A percentile compares a stretch with the other conserved stretches of the same genome.
phyloP scores from a whole-genome alignment of 2,113 vertebrate genomes.

The Cyrtonyx montezumae region DNA sequence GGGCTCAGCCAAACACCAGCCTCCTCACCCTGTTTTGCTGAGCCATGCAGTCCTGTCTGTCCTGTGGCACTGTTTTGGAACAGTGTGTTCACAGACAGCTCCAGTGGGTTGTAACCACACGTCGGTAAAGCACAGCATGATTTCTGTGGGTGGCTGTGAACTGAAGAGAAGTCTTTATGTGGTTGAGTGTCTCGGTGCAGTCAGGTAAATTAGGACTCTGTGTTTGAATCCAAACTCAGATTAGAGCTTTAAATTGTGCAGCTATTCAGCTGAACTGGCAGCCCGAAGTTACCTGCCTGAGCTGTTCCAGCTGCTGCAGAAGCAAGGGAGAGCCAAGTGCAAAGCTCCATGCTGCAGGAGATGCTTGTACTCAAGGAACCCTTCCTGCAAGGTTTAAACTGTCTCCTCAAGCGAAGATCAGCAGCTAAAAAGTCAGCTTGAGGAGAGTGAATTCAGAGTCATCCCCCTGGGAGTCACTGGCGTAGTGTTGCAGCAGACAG shows the following conservation, averaged over 20 bases:
- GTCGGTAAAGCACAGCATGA: accelerated
- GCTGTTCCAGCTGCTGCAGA: neutral
- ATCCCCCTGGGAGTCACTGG: accelerated
- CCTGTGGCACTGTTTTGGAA: neutral
- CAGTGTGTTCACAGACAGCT: neutral
- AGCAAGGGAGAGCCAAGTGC: neutral
- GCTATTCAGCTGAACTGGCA: neutral
- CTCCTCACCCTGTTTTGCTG: neutral
- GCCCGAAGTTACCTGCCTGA: neutral
- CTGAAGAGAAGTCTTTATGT: neutral
- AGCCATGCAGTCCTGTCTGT: neutral
- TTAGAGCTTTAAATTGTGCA: neutral
- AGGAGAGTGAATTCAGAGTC: neutral
- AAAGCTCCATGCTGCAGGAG: neutral
- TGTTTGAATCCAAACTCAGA: neutral
- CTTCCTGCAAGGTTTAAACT: neutral
- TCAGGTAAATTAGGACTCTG: neutral
- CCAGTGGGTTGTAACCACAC: neutral
- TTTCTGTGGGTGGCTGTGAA: neutral
- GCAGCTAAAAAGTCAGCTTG: neutral
- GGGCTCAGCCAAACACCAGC: neutral
- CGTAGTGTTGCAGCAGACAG: neutral
- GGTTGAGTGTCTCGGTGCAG: neutral
- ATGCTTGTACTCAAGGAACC: accelerated
- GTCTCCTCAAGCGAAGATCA: neutral